A percentile compares a stretch with the other conserved stretches of the same genome.
phyloP scores from a whole-genome alignment of 2,888 invertebrate species.

The Kuschelorhynchus macadamiae region DNA sequence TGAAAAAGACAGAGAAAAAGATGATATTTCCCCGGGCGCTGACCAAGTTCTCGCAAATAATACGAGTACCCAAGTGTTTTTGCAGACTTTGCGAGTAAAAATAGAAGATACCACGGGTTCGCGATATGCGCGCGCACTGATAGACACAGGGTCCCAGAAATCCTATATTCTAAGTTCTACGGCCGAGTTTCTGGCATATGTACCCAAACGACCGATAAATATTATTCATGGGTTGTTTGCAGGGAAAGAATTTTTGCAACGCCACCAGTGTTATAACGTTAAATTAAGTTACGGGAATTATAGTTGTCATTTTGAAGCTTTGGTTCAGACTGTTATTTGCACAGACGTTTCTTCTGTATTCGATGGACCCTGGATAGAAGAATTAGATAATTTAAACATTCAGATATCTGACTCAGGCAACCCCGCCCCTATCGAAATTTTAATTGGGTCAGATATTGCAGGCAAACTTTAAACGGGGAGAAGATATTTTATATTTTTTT shows the following conservation, averaged over 20 bases:
- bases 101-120: background rate
- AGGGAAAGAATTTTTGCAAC: slow-evolving; percentile 57
- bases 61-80: background rate
- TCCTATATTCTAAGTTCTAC: slow-evolving; percentile 36
- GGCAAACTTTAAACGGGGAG: slow-evolving; percentile 31
- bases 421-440: slow-evolving; percentile 14
- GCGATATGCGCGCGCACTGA: slow-evolving; percentile 16
- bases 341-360: background rate
- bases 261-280: slow-evolving; percentile 6
- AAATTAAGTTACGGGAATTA: background rate
- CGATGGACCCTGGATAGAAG: slow-evolving; percentile 21
- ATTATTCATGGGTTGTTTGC: slow-evolving; percentile 61
- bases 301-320: background rate
- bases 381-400: slow-evolving; percentile 7
- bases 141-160: slow-evolving; percentile 34
- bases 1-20: too few species aligned
- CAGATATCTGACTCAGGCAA: slow-evolving; percentile 1
- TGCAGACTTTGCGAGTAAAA: background rate
- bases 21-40: background rate
- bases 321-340: background rate
- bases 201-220: slow-evolving; percentile 7
- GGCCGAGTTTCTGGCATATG: slow-evolving; percentile 2
- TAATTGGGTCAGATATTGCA: slow-evolving; percentile 27
- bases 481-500: slow-evolving; percentile 3
- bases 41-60: background rate